A percentile compares a stretch with the other conserved stretches of the same genome.
Evolutionary conservation across 2,888 invertebrate genomes (phyloP).

Genomic region (Ephialtes manifestator): DNA sequence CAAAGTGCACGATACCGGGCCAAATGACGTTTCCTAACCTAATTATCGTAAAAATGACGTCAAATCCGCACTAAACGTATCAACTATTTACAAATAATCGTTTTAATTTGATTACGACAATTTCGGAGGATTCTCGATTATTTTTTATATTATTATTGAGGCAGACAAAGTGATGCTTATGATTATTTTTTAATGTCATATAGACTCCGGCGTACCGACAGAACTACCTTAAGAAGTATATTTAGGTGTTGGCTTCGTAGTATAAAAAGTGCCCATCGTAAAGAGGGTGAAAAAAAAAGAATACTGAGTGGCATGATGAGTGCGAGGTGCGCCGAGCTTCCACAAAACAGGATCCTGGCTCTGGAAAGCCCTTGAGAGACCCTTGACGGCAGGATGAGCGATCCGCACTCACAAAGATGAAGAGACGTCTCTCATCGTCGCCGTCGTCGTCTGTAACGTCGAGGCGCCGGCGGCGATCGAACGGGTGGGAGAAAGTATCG

Average conservation of each 20-base stretch:
- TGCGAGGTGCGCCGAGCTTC: neutral
- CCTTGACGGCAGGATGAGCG: slow-evolving; percentile 27
- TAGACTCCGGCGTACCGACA: too few species aligned
- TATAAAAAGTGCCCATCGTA: neutral
- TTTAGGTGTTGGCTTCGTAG: slow-evolving; percentile 2
- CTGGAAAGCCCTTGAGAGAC: slow-evolving; percentile 15
- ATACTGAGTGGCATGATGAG: neutral
- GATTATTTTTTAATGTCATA: too few species aligned
- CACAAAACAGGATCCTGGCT: slow-evolving; percentile 11
- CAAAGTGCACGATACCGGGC: too few species aligned
- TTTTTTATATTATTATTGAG: too few species aligned
- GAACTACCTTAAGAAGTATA: too few species aligned
- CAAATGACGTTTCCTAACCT: too few species aligned
- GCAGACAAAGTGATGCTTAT: too few species aligned
- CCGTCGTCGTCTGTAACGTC: slow-evolving; percentile 44
- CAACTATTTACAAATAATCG: too few species aligned
- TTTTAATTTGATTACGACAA: too few species aligned
- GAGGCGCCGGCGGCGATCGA: slow-evolving; percentile 47
- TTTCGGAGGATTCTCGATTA: too few species aligned
- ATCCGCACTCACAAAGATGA: slow-evolving; percentile 58
- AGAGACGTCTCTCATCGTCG: slow-evolving; percentile 14
- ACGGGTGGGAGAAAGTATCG: slow-evolving; percentile 16
- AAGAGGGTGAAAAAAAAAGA: neutral
- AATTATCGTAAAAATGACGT: too few species aligned
- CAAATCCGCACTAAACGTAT: too few species aligned